These are phyloP conservation scores for Morphnarchus princeps DNA, from an alignment of 2,113 vertebrate genomes.

Conservation along the genomic window DNA sequence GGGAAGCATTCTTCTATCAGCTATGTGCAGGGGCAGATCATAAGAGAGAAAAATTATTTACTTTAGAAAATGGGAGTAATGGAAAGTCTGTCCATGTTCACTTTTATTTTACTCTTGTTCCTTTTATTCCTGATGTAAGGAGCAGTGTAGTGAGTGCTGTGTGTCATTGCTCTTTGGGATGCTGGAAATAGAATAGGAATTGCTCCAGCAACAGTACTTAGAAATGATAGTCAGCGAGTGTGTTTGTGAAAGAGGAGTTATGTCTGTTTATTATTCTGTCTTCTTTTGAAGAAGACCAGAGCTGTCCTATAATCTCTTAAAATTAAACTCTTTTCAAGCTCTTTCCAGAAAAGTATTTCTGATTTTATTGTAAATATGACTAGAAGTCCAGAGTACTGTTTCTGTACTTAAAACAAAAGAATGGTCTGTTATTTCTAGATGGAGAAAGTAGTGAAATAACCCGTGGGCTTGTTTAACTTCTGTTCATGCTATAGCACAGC, in stretches of 20 bases:
- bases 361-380: conserved; percentile 14
- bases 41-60: conserved; percentile 36
- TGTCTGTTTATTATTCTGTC: conserved; percentile 57
- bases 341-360: conserved; percentile 14
- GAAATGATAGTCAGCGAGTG: not conserved
- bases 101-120: conserved; percentile 29
- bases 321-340: conserved; percentile 4
- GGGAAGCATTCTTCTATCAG: not conserved
- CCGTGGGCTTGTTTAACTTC: not conserved
- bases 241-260: conserved; percentile 35
- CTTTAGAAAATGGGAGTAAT: conserved; percentile 38
- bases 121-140: conserved; percentile 17
- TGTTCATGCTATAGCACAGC: not conserved
- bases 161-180: conserved; percentile 43
- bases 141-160: not conserved
- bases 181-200: conserved; percentile 53
- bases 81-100: conserved; percentile 17
- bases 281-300: conserved; percentile 47
- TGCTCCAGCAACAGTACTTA: conserved; percentile 21
- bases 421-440: not conserved
- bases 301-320: conserved; percentile 12
- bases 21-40: conserved; percentile 7
- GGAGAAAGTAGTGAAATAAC: not conserved
- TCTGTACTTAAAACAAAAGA: not conserved
- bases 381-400: not conserved